Base-by-base conservation (phyloP, 2,888 invertebrate genomes). In the Nectonema munidae region DNA sequence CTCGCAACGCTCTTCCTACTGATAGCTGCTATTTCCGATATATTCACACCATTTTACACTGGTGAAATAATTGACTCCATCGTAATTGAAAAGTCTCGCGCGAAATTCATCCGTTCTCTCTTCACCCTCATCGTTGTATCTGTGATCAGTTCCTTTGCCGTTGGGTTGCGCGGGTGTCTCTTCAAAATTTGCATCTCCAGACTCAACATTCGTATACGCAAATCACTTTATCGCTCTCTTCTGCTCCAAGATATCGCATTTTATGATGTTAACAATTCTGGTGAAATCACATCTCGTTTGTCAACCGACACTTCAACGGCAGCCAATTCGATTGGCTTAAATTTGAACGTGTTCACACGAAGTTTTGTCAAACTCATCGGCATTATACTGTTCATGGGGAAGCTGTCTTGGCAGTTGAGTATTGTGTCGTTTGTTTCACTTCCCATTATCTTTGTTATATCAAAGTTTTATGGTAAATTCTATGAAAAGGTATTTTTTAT, bases 261-360 rank as follows among this genome's bases (percentile, higher is more conserved):
- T 45, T 55, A 50, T 42, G 55, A 55, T 44, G 47, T 45, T 15
- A 50, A 49, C 37, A 51, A 51, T 39, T 55, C 54, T 18, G 54
- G 56, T 44, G 83, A 86, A 55, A 64, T 86, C 30, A 39, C 36
- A 6, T 34, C 35, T 6, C 5, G 35, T 5, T 6, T 57, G 29
- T 53, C 55, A 2, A 52, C 56, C 11, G 57, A 57, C 46, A 53
- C 54, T 9, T 51, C 54, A 21, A 54, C 53, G 0, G 55, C 56
- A 55, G 52, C 52, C 38, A 54, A 55, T 39, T 51, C 54, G 1
- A 47, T 56, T 3, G 48, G 50, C 1, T 46, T 54, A 32, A 55
- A 56, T 44, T 47, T 54, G 35, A 57, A 57, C 42, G 49, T 54
- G 11, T 54, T 54, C 43, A 44, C 53, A 28, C 44, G 56, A 35